These are phyloP conservation scores for Drosophila pseudotalamancana DNA, from an alignment of 2,888 invertebrate species.

Conservation along the genomic window DNA sequence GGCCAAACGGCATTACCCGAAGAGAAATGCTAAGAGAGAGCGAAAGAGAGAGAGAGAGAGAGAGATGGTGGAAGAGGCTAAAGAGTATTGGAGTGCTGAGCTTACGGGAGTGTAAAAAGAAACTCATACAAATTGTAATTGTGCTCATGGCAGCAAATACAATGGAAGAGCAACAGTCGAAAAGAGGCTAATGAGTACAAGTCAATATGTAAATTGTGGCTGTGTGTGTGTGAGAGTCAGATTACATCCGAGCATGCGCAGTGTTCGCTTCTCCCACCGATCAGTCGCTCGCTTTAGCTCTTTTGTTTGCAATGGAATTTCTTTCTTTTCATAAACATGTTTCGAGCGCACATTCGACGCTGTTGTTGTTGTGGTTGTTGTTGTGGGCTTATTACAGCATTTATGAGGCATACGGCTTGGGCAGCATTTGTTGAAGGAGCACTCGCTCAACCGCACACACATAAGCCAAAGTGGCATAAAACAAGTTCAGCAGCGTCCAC, in stretches of 20 bases:
- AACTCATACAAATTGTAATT: conserved; percentile 13
- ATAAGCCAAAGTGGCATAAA: conserved; percentile 72
- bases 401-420: conserved; percentile 60
- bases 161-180: conserved; percentile 4
- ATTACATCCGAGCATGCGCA: conserved; percentile 66
- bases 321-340: conserved; percentile 81
- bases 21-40: conserved; percentile 17
- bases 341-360: conserved; percentile 50
- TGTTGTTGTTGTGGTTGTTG: conserved; percentile 32
- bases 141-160: conserved; percentile 9
- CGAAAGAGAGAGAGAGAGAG: conserved; percentile 1
- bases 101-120: conserved; percentile 3
- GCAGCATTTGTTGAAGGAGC: conserved; percentile 56
- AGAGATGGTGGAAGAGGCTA: conserved; percentile 1
- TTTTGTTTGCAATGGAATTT: conserved; percentile 80
- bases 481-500: conserved; percentile 60
- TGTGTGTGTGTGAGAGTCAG: conserved; percentile 27
- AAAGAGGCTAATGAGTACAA: conserved; percentile 41
- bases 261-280: conserved; percentile 51
- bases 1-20: conserved; percentile 48
- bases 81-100: conserved; percentile 8
- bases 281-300: conserved; percentile 43
- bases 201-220: conserved; percentile 12
- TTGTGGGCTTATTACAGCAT: conserved; percentile 74
- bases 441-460: conserved; percentile 56